phyloP scores from a whole-genome alignment of 1,140 invertebrate genomes.

The Calephelis virginiensis region DNA sequence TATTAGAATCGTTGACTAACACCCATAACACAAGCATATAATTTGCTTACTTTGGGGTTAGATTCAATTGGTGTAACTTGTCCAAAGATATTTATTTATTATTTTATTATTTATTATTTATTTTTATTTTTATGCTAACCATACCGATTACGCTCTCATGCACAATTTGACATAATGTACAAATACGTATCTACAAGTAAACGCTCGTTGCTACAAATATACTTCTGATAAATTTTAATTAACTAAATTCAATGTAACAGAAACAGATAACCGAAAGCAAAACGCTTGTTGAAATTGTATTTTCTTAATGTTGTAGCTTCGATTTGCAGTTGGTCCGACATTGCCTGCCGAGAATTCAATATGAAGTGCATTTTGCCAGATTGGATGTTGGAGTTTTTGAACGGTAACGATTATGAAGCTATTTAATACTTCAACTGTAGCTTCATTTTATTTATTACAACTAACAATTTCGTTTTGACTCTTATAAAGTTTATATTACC shows the following conservation, averaged over 20 bases:
- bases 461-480: neutral
- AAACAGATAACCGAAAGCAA: neutral
- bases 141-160: too few relatives aligned
- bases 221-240: too few relatives aligned
- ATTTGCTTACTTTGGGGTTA: too few relatives aligned
- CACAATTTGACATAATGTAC: too few relatives aligned
- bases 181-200: too few relatives aligned
- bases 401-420: constrained; percentile 8
- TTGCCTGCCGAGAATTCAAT: constrained; percentile 14
- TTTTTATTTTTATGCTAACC: too few relatives aligned
- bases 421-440: neutral
- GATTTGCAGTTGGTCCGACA: constrained; percentile 20
- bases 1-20: too few relatives aligned
- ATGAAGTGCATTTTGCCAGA: constrained; percentile 15
- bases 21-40: too few relatives aligned
- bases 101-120: too few relatives aligned
- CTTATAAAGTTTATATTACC: neutral
- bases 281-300: constrained; percentile 4
- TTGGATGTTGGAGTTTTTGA: constrained; percentile 9
- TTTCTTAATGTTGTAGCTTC: constrained; percentile 20
- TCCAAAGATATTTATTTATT: too few relatives aligned
- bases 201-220: too few relatives aligned
- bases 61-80: too few relatives aligned
- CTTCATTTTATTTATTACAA: neutral
- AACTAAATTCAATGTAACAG: neutral